Conservation (phyloP, 2,888 invertebrate genomes). For the Trissoscelio sp. region DNA sequence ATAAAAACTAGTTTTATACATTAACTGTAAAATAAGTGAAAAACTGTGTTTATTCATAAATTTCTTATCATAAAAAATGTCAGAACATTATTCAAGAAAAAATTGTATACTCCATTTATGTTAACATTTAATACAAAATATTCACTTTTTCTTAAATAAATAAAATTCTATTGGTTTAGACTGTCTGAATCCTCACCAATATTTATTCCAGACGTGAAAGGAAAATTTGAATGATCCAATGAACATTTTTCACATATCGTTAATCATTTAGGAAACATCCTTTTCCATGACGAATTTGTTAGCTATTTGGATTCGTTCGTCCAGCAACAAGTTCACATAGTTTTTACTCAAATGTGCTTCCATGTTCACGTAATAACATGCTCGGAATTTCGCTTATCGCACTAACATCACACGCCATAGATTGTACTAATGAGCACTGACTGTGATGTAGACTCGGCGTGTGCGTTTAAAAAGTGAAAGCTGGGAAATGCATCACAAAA, state of each 20-base stretch:
- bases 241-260: constrained; percentile 46
- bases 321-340: constrained; percentile 49
- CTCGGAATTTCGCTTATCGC: constrained; percentile 50
- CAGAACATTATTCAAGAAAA: too few relatives aligned
- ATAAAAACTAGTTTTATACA: too few relatives aligned
- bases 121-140: neutral
- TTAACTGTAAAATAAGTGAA: too few relatives aligned
- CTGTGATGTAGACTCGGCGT: constrained; percentile 38
- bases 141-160: too few relatives aligned
- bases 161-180: too few relatives aligned
- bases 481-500: constrained; percentile 37
- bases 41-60: too few relatives aligned
- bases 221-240: constrained; percentile 31
- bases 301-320: constrained; percentile 6
- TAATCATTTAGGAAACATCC: constrained; percentile 31
- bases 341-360: constrained; percentile 29
- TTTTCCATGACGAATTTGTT: constrained; percentile 22
- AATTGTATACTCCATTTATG: too few relatives aligned
- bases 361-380: constrained; percentile 60
- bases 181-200: too few relatives aligned
- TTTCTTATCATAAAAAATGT: too few relatives aligned
- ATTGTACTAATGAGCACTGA: constrained; percentile 44
- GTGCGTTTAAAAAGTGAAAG: constrained; percentile 62
- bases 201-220: constrained; percentile 49
- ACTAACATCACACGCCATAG: constrained; percentile 48